Evolutionary conservation across 2,888 invertebrate genomes (phyloP).

Genomic region (Nasonovia ribisnigri): DNA sequence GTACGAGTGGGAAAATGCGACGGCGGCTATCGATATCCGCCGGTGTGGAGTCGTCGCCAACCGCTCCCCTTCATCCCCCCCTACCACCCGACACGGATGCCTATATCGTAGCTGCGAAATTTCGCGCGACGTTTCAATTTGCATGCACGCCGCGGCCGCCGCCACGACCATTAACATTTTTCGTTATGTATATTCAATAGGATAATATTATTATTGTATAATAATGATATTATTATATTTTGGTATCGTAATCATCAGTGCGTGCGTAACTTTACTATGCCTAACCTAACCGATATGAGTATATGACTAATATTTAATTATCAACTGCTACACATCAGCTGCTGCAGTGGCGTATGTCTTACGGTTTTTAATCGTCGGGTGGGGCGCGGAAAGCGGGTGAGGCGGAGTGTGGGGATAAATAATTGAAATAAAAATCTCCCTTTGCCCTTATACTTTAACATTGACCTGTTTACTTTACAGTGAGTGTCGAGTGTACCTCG

Average conservation of each 20-base stretch:
- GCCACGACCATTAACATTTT: not conserved
- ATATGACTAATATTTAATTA: not conserved
- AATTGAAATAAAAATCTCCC: not conserved
- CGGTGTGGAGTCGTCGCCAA: not conserved
- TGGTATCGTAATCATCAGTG: not conserved
- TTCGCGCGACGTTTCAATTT: not conserved
- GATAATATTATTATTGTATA: not conserved
- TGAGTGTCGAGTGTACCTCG: not conserved
- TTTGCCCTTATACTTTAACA: not conserved
- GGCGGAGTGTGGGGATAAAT: not conserved
- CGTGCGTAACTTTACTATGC: too few species aligned
- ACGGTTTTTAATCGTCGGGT: not conserved
- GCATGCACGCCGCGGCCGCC: not conserved
- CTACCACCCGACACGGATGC: too few species aligned
- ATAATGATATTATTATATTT: not conserved
- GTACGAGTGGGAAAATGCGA: conserved; percentile 20
- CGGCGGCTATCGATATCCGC: not conserved
- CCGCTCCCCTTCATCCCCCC: not conserved
- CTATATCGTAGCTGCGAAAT: not conserved
- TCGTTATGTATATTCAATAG: not conserved
- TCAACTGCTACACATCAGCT: not conserved
- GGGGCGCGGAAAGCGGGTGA: too few species aligned
- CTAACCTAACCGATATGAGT: too few species aligned
- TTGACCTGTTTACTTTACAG: not conserved
- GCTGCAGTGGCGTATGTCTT: not conserved